Evolutionary conservation across 2,113 vertebrate species (phyloP).

Genomic region (Micronycteris hirsuta): DNA sequence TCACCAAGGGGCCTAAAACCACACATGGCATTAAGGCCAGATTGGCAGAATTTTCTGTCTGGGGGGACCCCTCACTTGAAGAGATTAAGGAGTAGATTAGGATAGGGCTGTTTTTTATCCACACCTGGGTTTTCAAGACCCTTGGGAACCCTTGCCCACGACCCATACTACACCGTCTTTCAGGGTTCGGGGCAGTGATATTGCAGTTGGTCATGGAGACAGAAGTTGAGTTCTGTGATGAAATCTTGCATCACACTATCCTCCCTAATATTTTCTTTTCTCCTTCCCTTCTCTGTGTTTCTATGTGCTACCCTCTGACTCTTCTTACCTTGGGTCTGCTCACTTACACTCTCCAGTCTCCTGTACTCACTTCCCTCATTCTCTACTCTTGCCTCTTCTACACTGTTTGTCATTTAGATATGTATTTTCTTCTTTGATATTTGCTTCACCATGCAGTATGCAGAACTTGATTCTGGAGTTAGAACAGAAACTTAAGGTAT

Average conservation of each 20-base stretch:
- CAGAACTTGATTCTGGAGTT: no score
- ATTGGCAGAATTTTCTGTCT: neutral
- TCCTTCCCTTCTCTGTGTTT: neutral
- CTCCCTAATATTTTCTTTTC: neutral
- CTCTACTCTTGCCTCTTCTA: no score
- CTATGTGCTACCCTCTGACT: neutral
- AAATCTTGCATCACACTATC: neutral
- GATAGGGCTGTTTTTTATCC: neutral
- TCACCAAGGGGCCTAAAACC: no score
- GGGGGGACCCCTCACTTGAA: neutral
- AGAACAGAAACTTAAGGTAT: no score
- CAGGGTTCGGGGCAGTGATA: neutral
- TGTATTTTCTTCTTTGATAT: no score
- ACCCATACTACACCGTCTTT: neutral
- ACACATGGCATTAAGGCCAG: neutral
- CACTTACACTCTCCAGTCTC: no score
- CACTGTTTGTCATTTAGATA: no score
- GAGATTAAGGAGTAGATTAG: neutral
- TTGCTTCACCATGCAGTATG: no score
- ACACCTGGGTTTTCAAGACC: neutral
- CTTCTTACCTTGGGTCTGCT: no score
- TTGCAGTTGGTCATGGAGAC: neutral
- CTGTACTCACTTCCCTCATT: no score
- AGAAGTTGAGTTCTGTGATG: neutral
- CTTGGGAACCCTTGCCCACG: neutral